Base-by-base conservation (phyloP, 2,113 vertebrate species). In the Stictonetta naevosa region DNA sequence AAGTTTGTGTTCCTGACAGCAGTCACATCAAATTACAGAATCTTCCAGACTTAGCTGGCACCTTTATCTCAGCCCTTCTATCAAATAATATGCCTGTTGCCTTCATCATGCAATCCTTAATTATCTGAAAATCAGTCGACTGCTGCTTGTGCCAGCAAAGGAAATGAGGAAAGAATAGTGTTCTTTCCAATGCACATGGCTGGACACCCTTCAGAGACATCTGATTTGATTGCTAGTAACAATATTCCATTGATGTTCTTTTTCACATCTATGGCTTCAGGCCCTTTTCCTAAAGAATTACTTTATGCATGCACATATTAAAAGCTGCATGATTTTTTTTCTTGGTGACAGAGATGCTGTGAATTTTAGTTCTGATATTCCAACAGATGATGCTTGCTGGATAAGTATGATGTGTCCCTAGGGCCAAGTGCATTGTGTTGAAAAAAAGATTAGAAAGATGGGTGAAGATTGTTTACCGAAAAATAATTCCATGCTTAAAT, bases 61-160 rank as follows among this genome's bases (percentile, higher is more conserved):
- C 90, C 83, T 96, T 97, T 94, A 94, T 96, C 96, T 97, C 85
- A 94, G 86, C 89, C 95, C 96, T 97, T 96, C 90, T 94, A 92
- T 96, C 79, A 97, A 97, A 97, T 97, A 97, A 95, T 91, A 97
- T 88, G 91, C 85, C 86, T 87, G 66, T 95, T 97, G 95, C 87
- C 67, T 97, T 97, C 93, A 97, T 97, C 94, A 93, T 84, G 86
- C 82, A 97, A 86, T 92, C 90, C 90, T 94, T 97, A 98, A 98
- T 98, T 98, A 97, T 77, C 86, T 95, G 81, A 87, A 97, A 96
- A 97, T 95, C 94, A 96, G 88, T 78, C 97, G 86, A 81, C 90
- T 96, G 84, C 50, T 95, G 74, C 79, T 96, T 89, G 72, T 92
- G 94, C 86, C 92, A 94, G 83, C 74, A 96, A 94, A 96, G 84